Base-by-base conservation (phyloP, 2,888 invertebrate species). In the Icerya purchasi region DNA sequence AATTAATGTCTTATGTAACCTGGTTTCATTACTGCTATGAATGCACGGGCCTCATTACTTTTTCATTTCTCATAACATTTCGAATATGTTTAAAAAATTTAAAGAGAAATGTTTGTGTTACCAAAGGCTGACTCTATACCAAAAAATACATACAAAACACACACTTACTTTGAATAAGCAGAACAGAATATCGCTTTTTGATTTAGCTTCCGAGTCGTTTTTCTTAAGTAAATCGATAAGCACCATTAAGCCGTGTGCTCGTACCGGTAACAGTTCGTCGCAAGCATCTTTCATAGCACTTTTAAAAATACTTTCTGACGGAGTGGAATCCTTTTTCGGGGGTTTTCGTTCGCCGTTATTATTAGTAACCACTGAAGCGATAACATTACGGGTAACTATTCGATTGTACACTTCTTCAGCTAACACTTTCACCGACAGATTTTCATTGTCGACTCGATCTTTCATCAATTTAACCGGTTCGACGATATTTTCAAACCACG, bases 161-260 rank as follows among this genome's bases (percentile, higher is more conserved):
- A n/a, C n/a, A 69, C 66, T 68, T 72, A 84, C 85, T 74, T 83
- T 79, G 67, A 88, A 83, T 24, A 87, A 72, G 66, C 81, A 80
- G 61, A 86, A 75, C 58, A 88, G 69, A 63, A 78, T 76, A 64
- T 80, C 77, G 67, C 81, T 81, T 65, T 81, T 79, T 1, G 78
- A 75, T 62, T 81, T 68, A 10, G 82, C 77, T 66, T 80, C 79
- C 23, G 73, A 65, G 72, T 89, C 82, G 64, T 75, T 77, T 20
- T 71, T 71, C 67, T 82, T 77, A 56, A 90, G 75, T n/a, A 90
- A 73, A 72, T 81, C 83, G 19, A 79, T 79, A 19, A 91, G 70
- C 56, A 77, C 73, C 65, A 88, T 79, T 50, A 90, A 73, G 5
- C 83, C 90, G 72, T 90, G 89, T 14, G 84, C 89, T 69, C 83